Evolutionary conservation across 2,888 invertebrate species (phyloP), one percentile per base, ranked within the genome.

Genomic region (Aethes cnicana): DNA sequence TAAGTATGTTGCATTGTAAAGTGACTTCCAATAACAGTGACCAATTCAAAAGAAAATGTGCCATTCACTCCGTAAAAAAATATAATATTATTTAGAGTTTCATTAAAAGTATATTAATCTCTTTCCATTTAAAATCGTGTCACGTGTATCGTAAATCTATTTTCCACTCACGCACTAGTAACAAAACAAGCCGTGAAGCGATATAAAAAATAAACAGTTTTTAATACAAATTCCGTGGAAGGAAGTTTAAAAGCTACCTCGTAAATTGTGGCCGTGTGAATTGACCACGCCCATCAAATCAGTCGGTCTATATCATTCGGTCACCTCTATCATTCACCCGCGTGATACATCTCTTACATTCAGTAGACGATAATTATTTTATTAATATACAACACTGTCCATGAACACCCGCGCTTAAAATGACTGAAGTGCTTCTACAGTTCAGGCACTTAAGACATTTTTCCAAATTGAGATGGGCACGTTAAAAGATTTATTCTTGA

Each of bases 191-290:
- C 18, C 25, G 25, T 32, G 25, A 32, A 12, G 25, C 28, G 32
- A 52, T 23, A 14, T 8, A 18, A 23, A 25, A 23, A 8, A 26
- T 26, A 32, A 16, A 35, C 23, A 32, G 35, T 43, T 32, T 9
- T 9, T 23, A 52, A 30, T 21, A 14, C 4, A 36, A 9, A 43
- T 20, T 43, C 23, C 23, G 23, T 30, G 17, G 36, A 43, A 50
- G 49, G 36, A 43, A 30, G 30, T 32, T 52, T 32, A 32, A 44
- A 41, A 47, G 60, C 54, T 57, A 59, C 68, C 63, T 68, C 63
- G 73, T 81, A 86, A 85, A 85, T 86, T 67, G 68, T 72, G 49
- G 55, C 76, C 78, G 85, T 81, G 86, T 85, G 84, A 86, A 83
- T 58, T 66, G 56, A 62, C 81, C 84, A 79, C 86, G 81, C 85